These are phyloP conservation scores for Lutraria lutraria DNA, from an alignment of 2,888 invertebrate genomes.

Conservation along the genomic window DNA sequence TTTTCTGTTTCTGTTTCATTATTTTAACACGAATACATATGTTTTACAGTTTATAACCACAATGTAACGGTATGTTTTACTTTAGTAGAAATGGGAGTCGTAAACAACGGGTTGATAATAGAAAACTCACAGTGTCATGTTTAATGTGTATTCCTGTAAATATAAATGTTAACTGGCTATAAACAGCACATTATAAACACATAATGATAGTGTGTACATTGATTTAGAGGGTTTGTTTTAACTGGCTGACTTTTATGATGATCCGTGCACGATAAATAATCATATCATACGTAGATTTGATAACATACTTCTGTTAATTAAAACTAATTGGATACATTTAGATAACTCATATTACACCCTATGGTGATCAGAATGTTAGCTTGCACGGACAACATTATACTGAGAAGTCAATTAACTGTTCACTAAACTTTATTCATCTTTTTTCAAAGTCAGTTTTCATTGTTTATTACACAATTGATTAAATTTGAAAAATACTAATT, in stretches of 20 bases:
- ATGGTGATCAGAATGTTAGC: background rate
- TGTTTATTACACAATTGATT: too few relatives aligned
- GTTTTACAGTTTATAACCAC: background rate
- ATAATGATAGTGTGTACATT: constrained; percentile 41
- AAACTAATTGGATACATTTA: constrained; percentile 33
- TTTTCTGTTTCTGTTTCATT: too few relatives aligned
- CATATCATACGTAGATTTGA: constrained; percentile 30
- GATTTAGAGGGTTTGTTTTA: constrained; percentile 53
- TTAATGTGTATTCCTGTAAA: constrained; percentile 24
- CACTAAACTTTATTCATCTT: too few relatives aligned
- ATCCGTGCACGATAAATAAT: constrained; percentile 32
- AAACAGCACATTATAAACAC: constrained; percentile 55
- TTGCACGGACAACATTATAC: too few relatives aligned
- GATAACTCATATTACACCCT: background rate
- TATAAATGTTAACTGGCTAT: constrained; percentile 46
- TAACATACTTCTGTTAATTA: constrained; percentile 40
- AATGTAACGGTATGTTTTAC: background rate
- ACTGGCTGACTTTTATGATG: constrained; percentile 49
- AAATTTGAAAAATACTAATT: too few relatives aligned
- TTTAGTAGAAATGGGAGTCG: background rate
- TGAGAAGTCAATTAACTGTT: too few relatives aligned
- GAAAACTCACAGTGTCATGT: constrained; percentile 8
- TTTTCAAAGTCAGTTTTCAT: too few relatives aligned
- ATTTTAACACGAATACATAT: background rate
- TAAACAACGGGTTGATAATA: constrained; percentile 5